Base-by-base conservation (phyloP, 2,113 vertebrate genomes). In the Lycaon pictus region DNA sequence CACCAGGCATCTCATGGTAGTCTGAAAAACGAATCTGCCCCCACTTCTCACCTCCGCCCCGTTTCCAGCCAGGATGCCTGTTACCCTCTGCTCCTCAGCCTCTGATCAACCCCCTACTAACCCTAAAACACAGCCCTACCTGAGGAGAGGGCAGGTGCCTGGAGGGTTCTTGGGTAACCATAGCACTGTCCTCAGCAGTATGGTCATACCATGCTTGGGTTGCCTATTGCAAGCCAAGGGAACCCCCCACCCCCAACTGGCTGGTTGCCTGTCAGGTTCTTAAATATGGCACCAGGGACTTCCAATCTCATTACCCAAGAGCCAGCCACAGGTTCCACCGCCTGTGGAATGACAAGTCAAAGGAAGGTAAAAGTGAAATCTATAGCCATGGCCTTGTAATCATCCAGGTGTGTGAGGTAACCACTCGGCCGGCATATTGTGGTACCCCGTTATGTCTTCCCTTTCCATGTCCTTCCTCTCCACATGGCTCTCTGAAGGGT, bases 181-280 rank as follows among this genome's bases (percentile, higher is more conserved):
- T 2, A 0, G 25, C 7, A 32, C 17, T 51, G 48, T 32, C 67
- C 48, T 48, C 35, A 35, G 69, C 4, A 82, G 0, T 55, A 84
- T 19, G 83, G 69, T 23, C 48, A 37, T 3, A 19, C 48, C 35
- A 55, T 0, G 11, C 12, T 27, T 17, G 69, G 62, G n/a, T 58
- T 8, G 0, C 11, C 71, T 11, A 35, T 37, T 11, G 2, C 13
- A 83, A 69, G 77, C 29, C 87, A 90, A 82, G 32, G 25, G 16
- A 29, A 16, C 3, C 4, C 53, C 43, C 22, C 9, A 15, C 11
- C 10, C 3, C 8, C 2, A 32, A 27, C 51, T 2, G 1, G 76
- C 55, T 65, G 7, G 17, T 37, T 48, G 25, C 56, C 80, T 12
- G 13, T 55, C 51, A 35, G 48, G 79, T 43, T 82, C 53, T 77